Percentiles rank a stretch among this genome's conserved stretches.
Conservation (phyloP, 2,113 vertebrate genomes). For the Ptilorrhoa leucosticta region DNA sequence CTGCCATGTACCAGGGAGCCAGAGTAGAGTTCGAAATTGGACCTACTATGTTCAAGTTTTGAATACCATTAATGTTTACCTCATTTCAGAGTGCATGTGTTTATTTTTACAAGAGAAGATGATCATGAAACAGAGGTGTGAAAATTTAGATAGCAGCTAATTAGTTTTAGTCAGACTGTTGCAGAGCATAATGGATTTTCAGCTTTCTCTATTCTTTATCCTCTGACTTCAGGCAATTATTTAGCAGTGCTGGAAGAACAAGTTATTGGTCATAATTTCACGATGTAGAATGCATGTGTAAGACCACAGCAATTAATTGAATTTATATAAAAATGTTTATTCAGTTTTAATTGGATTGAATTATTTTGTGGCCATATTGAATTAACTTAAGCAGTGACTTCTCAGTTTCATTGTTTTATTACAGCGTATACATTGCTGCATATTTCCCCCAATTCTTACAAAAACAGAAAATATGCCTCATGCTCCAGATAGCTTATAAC, state of each 20-base stretch:
- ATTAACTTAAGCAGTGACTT: conserved; percentile 10
- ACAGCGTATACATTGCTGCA: neutral
- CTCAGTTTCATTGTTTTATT: neutral
- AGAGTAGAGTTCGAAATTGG: neutral
- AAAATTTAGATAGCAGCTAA: conserved; percentile 77
- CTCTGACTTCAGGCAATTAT: conserved; percentile 70
- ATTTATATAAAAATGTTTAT: conserved; percentile 69
- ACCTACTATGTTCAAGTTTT: neutral
- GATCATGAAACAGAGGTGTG: conserved; percentile 69
- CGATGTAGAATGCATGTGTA: conserved; percentile 27
- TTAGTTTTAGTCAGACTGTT: conserved; percentile 73
- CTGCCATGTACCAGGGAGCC: neutral
- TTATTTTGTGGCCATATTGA: conserved; percentile 24
- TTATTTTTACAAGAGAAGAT: conserved; percentile 60
- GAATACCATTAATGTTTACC: conserved; percentile 35
- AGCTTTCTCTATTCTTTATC: conserved; percentile 65
- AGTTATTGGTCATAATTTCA: conserved; percentile 69
- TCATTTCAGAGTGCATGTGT: neutral
- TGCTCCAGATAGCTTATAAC: neutral
- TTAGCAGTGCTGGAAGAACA: conserved; percentile 52
- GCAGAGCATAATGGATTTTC: conserved; percentile 69
- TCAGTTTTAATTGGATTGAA: conserved; percentile 59
- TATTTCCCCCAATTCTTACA: neutral
- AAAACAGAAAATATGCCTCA: neutral
- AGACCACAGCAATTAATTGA: conserved; percentile 70